Base-by-base conservation (phyloP, 2,888 invertebrate species). In the Lithophane ornitopus region DNA sequence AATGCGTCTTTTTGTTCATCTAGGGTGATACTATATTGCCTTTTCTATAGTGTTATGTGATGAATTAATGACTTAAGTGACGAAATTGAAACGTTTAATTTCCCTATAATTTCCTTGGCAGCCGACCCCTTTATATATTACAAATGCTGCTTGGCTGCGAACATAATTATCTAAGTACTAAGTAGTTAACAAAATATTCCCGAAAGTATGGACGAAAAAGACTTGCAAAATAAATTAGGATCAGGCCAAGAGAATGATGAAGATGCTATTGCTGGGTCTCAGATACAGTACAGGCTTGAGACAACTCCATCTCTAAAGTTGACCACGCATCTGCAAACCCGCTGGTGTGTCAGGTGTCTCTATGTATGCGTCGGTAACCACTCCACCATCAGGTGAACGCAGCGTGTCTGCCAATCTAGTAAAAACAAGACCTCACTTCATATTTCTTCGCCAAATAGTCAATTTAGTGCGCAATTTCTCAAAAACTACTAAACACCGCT, bases 401-500 rank as follows among this genome's bases (percentile, higher is more conserved):
- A 39, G 9, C 22, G 14, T 2, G 1, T 8, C 65, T 1, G 22
- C 16, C 26, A 44, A 11, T 59, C 9, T 12, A 39, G 1, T 16
- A 34, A n/a, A 68, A 44, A 58, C 12, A 78, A 41, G 19, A 52
- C 61, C 4, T 0, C 2, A 26, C 34, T 22, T 34, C 52, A 68
- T 76, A 76, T 56, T 34, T 58, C 28, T 68, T n/a, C 54, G 2
- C 34, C 41, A 11, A n/a, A 78, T 4, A 58, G 19, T 26, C 49
- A 26, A 61, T 80, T 73, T 63, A 80, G 26, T 44, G 22, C 8
- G 49, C 28, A 9, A 82, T 70, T 62, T 49, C 76, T 82, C 77
- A 82, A 76, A 76, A 76, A 82, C 82, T 82, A 70, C 70, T 62
- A 58, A 69, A 66, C 70, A 56, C 39, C n/a, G 34, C 14, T 28